Base-by-base conservation (phyloP, 2,888 invertebrate species). In the Brachycybe producta region DNA sequence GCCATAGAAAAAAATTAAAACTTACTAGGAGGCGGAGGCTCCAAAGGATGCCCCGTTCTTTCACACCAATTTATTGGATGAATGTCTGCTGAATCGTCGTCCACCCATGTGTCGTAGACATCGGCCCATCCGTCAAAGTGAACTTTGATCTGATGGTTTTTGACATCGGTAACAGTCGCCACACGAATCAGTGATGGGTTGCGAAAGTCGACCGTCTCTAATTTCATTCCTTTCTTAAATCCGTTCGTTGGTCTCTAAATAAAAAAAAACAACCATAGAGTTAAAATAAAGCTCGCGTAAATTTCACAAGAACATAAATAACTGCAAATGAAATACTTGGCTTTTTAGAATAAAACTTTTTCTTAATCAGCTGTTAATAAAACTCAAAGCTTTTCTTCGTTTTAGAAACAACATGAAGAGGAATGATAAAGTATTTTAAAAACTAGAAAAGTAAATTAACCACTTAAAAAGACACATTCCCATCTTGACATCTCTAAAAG, bases 61-160 rank as follows among this genome's bases (percentile, higher is more conserved):
- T 78, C 74, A 65, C 90, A 88, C 90, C 91, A 94, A 30, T 85
- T 84, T 55, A 85, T 78, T 1, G 92, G 92, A 71, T 92, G 90
- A 60, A 94, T 76, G 67, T 92, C 88, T 0, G 83, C 77, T 57
- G 79, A 82, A 68, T 92, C 90, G 65, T 91, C 91, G 61, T 91
- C 90, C 52, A 88, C 71, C 87, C 88, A 90, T 65, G 80, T 84
- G 56, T 84, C 79, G 64, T 88, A 81, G 57, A 78, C 76, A 59
- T 78, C 78, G 1, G 83, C 80, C 87, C 91, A 92, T 15, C 90
- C 88, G 67, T 91, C 91, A 67, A 86, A 86, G 61, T 84, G 77
- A 46, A 94, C 76, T 56, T 77, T 75, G 41, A 87, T 72, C 58
- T 79, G 78, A 54, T 85, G 83, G 5, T 79, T 80, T 61, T 79